Evolutionary conservation across 2,113 vertebrate genomes (phyloP).

Genomic region (Promerops cafer): DNA sequence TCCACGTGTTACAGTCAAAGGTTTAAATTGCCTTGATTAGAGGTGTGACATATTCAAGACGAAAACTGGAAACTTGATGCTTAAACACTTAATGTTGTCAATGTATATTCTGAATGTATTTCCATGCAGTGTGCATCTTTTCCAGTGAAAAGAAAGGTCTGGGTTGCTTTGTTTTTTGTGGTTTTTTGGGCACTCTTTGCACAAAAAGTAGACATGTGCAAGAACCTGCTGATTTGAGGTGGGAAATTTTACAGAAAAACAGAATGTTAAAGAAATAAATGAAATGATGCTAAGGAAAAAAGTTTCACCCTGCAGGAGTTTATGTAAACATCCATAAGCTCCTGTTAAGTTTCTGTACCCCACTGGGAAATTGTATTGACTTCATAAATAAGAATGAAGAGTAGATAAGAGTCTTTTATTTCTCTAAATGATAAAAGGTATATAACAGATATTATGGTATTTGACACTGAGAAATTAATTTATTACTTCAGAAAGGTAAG

Average conservation of each 20-base stretch:
- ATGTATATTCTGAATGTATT: background rate
- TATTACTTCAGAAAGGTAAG: background rate
- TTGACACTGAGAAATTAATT: background rate
- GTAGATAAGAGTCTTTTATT: background rate
- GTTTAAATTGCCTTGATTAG: background rate
- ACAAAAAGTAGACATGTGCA: background rate
- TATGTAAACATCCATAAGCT: background rate
- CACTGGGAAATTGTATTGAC: background rate
- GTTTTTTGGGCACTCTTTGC: background rate
- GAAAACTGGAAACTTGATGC: background rate
- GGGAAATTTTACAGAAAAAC: background rate
- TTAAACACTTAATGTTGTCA: background rate
- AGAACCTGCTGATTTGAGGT: background rate
- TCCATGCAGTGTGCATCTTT: background rate
- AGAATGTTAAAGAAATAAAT: background rate
- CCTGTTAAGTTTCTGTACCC: background rate
- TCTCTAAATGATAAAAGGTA: background rate
- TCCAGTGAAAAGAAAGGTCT: background rate
- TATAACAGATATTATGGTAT: background rate
- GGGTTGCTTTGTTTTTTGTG: fast-evolving
- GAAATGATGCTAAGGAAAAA: background rate
- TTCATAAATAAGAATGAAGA: background rate
- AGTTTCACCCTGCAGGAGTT: fast-evolving
- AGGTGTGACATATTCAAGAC: background rate
- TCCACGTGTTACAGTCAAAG: background rate